These are phyloP conservation scores for Sebastes goodei DNA, from an alignment of 2,797 vertebrate species.

Conservation along the genomic window DNA sequence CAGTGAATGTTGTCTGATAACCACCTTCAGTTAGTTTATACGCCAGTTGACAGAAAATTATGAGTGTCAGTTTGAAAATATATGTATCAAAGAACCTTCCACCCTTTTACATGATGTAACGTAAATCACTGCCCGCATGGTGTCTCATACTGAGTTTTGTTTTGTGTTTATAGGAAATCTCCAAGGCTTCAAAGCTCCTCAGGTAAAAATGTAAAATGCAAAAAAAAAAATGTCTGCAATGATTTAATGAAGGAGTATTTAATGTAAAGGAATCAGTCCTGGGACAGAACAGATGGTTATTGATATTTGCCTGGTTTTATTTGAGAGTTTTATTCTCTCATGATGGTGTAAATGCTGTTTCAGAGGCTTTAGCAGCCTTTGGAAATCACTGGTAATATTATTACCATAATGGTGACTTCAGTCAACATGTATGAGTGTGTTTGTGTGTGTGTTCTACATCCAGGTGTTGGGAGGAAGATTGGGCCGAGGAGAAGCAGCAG, in stretches of 20 bases:
- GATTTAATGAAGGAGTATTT: too few species aligned
- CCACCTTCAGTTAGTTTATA: too few species aligned
- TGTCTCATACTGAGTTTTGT: background rate
- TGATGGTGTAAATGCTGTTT: background rate
- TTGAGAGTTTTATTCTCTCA: background rate
- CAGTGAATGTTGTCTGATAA: background rate
- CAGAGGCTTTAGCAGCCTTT: background rate
- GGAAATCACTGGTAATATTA: background rate
- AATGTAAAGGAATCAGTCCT: too few species aligned
- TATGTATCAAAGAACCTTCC: background rate
- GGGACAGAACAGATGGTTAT: too few species aligned
- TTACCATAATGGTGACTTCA: background rate
- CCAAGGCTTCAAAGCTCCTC: background rate
- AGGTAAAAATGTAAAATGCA: conserved; percentile 18
- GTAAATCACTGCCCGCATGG: background rate
- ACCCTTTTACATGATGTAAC: background rate
- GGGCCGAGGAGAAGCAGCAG: conserved; percentile 47
- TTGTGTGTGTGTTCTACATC: background rate
- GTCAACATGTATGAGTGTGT: background rate
- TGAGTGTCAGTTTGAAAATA: too few species aligned
- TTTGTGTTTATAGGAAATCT: conserved; percentile 45
- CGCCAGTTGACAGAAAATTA: too few species aligned
- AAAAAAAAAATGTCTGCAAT: too few species aligned
- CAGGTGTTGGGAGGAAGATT: background rate
- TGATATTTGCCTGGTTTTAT: too few species aligned